These are phyloP conservation scores for Poeciliopsis turrubarensis DNA, from an alignment of 2,113 vertebrate species.

Conservation along the genomic window DNA sequence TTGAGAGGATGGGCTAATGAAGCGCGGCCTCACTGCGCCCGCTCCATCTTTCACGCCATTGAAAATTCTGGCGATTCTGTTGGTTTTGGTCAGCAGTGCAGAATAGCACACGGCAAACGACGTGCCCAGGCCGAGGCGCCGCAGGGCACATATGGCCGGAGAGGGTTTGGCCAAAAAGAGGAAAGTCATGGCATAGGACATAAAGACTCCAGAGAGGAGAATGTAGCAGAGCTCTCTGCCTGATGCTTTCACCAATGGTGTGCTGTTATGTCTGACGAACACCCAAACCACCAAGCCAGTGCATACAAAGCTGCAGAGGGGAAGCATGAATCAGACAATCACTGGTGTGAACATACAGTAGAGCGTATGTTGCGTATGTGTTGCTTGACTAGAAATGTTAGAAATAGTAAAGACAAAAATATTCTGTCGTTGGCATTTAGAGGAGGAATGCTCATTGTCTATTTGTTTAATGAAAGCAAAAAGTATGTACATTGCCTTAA, in stretches of 20 bases:
- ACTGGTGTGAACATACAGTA: neutral
- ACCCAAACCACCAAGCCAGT: slow-evolving; percentile 91
- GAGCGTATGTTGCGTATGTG: neutral
- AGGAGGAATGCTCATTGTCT: neutral
- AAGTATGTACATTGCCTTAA: too few relatives aligned
- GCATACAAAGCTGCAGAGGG: slow-evolving; percentile 82
- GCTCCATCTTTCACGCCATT: slow-evolving; percentile 90
- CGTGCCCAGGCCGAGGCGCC: slow-evolving; percentile 91
- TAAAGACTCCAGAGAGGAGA: slow-evolving; percentile 91
- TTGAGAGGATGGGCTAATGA: slow-evolving; percentile 98
- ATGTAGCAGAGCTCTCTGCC: slow-evolving; percentile 97
- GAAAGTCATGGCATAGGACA: slow-evolving; percentile 98
- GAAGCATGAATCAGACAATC: too few relatives aligned
- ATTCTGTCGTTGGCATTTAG: neutral
- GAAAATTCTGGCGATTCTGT: slow-evolving; percentile 97
- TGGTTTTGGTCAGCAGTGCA: slow-evolving; percentile 97
- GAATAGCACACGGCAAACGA: slow-evolving; percentile 98
- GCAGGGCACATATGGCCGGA: slow-evolving; percentile 90
- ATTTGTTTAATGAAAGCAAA: neutral
- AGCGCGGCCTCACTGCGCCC: slow-evolving; percentile 90
- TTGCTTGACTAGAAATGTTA: neutral
- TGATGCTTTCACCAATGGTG: slow-evolving; percentile 95
- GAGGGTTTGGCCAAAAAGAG: slow-evolving; percentile 98
- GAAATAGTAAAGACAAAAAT: neutral
- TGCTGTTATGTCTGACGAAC: slow-evolving; percentile 94